Conservation (phyloP, 1,140 invertebrate species). For the Tachypleus tridentatus region DNA sequence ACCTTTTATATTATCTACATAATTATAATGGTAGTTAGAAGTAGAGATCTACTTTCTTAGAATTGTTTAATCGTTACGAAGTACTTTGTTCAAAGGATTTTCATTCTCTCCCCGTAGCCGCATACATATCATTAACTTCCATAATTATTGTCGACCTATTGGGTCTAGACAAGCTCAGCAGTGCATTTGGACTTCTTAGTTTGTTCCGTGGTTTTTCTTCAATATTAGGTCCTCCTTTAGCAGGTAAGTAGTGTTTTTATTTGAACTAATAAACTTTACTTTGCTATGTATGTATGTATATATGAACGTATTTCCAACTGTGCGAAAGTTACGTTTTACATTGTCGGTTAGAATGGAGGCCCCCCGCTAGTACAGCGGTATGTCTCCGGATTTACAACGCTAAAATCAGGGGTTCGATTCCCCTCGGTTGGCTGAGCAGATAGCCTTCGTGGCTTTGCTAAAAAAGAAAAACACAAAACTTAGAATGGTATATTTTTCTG, state of each 20-base stretch:
- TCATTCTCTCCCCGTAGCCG: constrained; percentile 51
- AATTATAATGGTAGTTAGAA: not conserved
- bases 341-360: constrained; percentile 7
- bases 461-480: too few species aligned
- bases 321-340: not conserved
- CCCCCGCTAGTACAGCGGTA: too few species aligned
- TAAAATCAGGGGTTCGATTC: too few species aligned
- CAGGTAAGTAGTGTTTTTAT: constrained; percentile 36
- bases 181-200: constrained; percentile 90
- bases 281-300: not conserved
- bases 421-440: too few species aligned
- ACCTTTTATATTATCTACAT: too few species aligned
- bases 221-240: constrained; percentile 55
- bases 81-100: constrained; percentile 1
- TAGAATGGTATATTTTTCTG: not conserved
- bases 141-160: constrained; percentile 93
- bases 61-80: constrained; percentile 4
- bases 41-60: not conserved
- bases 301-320: not conserved
- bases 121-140: constrained; percentile 93
- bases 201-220: constrained; percentile 86
- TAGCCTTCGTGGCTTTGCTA: too few species aligned
- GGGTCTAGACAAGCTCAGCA: constrained; percentile 88
- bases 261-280: constrained; percentile 2
- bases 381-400: too few species aligned